phyloP scores from a whole-genome alignment of 2,797 vertebrate genomes.

The Macrochelys suwanniensis region DNA sequence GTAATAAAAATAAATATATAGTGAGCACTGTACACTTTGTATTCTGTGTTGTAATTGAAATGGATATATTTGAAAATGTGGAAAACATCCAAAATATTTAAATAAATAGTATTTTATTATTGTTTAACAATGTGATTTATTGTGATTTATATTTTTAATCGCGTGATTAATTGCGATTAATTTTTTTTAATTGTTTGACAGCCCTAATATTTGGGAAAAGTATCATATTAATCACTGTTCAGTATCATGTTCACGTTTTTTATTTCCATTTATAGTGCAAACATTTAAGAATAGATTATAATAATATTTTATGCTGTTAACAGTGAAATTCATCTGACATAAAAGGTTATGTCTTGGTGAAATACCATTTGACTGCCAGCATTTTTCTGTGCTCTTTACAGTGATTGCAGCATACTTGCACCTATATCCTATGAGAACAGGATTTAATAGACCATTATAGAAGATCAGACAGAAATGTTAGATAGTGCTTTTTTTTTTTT shows the following conservation, averaged over 20 bases:
- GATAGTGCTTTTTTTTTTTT: not conserved
- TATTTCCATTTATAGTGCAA: not conserved
- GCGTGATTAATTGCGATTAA: too few species aligned
- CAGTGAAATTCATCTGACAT: not conserved
- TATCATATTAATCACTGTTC: not conserved
- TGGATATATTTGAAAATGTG: too few species aligned
- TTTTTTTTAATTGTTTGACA: too few species aligned
- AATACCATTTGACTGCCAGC: not conserved
- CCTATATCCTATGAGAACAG: not conserved
- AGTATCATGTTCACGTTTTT: not conserved
- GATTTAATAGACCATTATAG: not conserved
- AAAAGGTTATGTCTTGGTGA: not conserved
- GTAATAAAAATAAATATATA: too few species aligned
- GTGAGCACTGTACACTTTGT: too few species aligned
- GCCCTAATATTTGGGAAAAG: not conserved
- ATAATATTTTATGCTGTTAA: not conserved
- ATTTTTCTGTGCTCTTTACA: not conserved
- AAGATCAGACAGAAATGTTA: not conserved
- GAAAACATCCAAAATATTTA: too few species aligned
- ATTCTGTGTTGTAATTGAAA: too few species aligned
- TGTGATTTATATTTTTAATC: too few species aligned
- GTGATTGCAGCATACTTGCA: not conserved
- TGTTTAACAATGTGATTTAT: too few species aligned
- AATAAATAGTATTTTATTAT: too few species aligned
- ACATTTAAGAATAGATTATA: not conserved